Base-by-base conservation (phyloP, 2,113 vertebrate species). In the Bujurquina vittata region DNA sequence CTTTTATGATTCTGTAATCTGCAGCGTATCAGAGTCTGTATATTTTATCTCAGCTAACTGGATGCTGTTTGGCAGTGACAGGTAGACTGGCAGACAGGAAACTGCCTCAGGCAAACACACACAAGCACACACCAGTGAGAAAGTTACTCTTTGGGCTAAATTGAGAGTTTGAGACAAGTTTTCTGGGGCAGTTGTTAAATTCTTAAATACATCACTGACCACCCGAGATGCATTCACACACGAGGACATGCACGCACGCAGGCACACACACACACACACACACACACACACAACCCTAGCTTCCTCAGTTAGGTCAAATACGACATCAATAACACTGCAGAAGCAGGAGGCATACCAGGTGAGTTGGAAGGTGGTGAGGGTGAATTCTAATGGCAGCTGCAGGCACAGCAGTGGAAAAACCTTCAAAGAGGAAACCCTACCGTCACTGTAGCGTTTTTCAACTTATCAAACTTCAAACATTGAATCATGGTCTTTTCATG, bases 121-220 rank as follows among this genome's bases (percentile, higher is more conserved):
- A 26, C 26, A 54, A 23, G 22, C 7, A 26, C 26, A 40, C 29
- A 31, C 35, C 60, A 17, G 37, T 18, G 59, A 72, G 22, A 57
- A 84, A 82, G 81, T 65, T 43, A 73, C 26, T 26, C 73, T 77
- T 72, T 82, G 59, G 60, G 80, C 61, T 67, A 73, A 78, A 69
- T 33, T 59, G n/a, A 79, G 76, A 89, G 84, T 80, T 83, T 69
- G 49, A 81, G 72, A 81, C 67, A 80, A 84, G 77, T 86, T 91
- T 87, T 90, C 73, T 82, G 69, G 89, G 86, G 58, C 80, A 84
- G 55, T 77, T 87, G 59, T 82, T 86, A 86, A 84, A 81, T 87
- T 85, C 63, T 81, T 88, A 81, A 87, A 88, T 37, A 81, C 73
- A 83, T 72, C 72, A 43, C 49, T 86, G 87, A 79, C 78, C 83